Conservation (phyloP, 2,113 vertebrate species). For the Sinocyclocheilus anshuiensis region DNA sequence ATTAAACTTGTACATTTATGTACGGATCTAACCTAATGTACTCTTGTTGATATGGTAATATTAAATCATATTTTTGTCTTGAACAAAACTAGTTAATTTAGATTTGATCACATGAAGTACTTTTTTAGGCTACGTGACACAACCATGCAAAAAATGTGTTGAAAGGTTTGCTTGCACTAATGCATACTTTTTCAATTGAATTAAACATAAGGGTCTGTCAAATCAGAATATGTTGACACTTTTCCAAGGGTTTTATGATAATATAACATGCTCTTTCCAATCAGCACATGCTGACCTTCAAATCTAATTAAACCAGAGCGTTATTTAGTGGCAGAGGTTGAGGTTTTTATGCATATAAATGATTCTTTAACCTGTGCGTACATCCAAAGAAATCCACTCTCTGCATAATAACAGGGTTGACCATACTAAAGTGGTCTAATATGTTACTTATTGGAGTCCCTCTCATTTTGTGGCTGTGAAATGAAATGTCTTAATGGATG, state of each 20-base stretch:
- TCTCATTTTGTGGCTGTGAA: slow-evolving; percentile 45
- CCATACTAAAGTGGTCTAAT: slow-evolving; percentile 53
- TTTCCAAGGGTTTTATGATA: slow-evolving; percentile 34
- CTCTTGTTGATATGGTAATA: background rate
- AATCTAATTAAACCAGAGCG: slow-evolving; percentile 44
- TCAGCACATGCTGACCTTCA: slow-evolving; percentile 11
- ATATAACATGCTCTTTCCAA: slow-evolving; percentile 30
- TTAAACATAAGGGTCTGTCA: slow-evolving; percentile 26
- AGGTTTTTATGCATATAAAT: slow-evolving; percentile 47
- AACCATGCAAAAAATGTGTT: background rate
- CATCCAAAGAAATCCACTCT: slow-evolving; percentile 43
- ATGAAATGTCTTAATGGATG: slow-evolving; percentile 52
- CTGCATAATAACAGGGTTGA: slow-evolving; percentile 46
- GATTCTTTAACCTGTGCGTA: slow-evolving; percentile 46
- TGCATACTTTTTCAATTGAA: slow-evolving; percentile 25
- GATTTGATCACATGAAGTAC: background rate
- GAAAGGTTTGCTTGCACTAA: slow-evolving; percentile 30
- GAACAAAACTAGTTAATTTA: slow-evolving; percentile 3
- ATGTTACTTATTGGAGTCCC: slow-evolving; percentile 60
- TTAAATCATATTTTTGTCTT: background rate
- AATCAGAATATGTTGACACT: slow-evolving; percentile 30
- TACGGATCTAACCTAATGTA: background rate
- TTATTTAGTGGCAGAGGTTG: slow-evolving; percentile 25
- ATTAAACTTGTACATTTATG: background rate
- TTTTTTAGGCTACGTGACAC: background rate